A percentile compares a stretch with the other conserved stretches of the same genome.
Conservation (phyloP, 2,888 invertebrate species). For the Yponomeuta cagnagella region DNA sequence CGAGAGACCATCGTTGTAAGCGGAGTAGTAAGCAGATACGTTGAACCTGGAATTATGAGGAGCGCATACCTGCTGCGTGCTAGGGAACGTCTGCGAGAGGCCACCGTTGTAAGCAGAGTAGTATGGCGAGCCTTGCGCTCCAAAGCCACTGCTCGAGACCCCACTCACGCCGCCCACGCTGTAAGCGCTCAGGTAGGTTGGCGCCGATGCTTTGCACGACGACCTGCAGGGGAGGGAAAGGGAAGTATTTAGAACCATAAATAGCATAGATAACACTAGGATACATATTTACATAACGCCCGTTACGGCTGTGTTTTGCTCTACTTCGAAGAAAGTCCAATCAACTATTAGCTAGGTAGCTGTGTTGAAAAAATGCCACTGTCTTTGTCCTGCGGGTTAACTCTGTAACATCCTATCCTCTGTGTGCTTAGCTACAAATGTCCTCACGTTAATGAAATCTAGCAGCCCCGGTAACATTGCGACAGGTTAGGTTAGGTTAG, state of each 20-base stretch:
- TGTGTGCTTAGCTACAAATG: too few relatives aligned
- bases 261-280: too few relatives aligned
- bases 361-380: too few relatives aligned
- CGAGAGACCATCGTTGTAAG: conserved; percentile 70
- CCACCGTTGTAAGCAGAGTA: conserved; percentile 75
- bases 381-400: too few relatives aligned
- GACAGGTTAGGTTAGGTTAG: too few relatives aligned
- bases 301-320: too few relatives aligned
- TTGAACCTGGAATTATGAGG: conserved; percentile 45
- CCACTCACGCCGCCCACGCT: conserved; percentile 65
- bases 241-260: not conserved
- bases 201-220: conserved; percentile 74
- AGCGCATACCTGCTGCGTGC: conserved; percentile 73
- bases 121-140: conserved; percentile 63
- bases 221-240: conserved; percentile 41
- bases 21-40: conserved; percentile 37
- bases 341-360: too few relatives aligned
- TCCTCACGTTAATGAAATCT: too few relatives aligned
- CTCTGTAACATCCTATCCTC: too few relatives aligned
- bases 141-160: conserved; percentile 59
- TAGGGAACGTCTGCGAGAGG: conserved; percentile 70
- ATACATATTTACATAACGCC: too few relatives aligned
- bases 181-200: conserved; percentile 68
- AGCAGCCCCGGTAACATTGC: too few relatives aligned
- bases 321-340: too few relatives aligned